These are phyloP conservation scores for Vombatus ursinus DNA, from an alignment of 2,113 vertebrate genomes.

Conservation along the genomic window DNA sequence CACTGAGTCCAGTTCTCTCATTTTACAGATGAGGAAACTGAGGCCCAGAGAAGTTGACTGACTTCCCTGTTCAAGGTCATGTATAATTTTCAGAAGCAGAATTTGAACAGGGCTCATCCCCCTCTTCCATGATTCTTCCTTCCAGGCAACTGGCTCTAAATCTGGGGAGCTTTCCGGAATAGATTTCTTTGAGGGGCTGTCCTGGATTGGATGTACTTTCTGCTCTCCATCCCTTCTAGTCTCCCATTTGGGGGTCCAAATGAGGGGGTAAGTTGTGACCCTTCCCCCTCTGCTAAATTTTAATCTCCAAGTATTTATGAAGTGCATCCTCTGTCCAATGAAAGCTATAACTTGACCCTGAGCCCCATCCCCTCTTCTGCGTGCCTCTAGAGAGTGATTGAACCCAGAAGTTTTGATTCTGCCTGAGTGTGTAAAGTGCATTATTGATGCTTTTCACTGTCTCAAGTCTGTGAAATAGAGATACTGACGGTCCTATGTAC, in stretches of 20 bases:
- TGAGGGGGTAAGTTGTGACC: neutral
- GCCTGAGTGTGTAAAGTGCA: conserved; percentile 44
- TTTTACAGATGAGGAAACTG: neutral
- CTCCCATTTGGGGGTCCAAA: neutral
- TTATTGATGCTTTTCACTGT: conserved; percentile 19
- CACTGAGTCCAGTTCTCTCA: neutral
- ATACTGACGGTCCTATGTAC: neutral
- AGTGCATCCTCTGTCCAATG: neutral
- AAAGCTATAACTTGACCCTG: neutral
- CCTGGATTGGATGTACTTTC: neutral
- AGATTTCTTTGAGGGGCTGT: neutral
- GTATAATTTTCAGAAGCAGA: neutral
- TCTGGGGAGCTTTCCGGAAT: neutral
- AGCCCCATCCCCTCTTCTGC: conserved; percentile 6
- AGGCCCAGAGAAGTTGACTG: neutral
- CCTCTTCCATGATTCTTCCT: neutral
- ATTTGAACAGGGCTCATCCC: neutral
- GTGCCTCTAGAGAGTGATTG: conserved; percentile 50
- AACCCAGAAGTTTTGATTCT: conserved; percentile 58
- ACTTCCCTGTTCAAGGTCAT: neutral
- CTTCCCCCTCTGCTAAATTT: neutral
- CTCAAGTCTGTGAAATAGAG: conserved; percentile 19
- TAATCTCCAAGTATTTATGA: neutral
- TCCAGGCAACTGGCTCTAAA: neutral
- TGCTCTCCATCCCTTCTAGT: neutral